These are phyloP conservation scores for Cacatua alba DNA, from an alignment of 2,113 vertebrate species.

Conservation along the genomic window DNA sequence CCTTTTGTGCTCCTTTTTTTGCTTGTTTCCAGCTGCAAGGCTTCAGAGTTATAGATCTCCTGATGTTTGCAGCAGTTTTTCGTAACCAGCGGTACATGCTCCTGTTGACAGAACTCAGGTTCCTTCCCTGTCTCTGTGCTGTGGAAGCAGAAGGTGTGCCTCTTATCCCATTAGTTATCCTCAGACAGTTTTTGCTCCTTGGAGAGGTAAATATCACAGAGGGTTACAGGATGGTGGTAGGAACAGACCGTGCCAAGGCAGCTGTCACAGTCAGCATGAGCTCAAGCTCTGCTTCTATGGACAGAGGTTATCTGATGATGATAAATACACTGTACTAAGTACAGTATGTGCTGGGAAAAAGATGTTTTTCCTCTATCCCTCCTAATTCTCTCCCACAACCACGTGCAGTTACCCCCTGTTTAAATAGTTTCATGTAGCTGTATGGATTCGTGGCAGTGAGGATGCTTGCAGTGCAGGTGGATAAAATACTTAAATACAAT, in stretches of 20 bases:
- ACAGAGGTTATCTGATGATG: not conserved
- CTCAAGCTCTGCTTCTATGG: not conserved
- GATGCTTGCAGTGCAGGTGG: not conserved
- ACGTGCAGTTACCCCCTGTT: not conserved
- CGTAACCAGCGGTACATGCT: not conserved
- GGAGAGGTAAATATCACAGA: not conserved
- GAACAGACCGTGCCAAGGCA: not conserved
- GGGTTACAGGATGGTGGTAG: not conserved
- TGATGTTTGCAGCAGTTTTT: not conserved
- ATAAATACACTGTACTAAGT: not conserved
- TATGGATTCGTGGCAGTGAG: not conserved
- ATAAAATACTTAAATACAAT: not conserved
- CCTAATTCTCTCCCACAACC: not conserved
- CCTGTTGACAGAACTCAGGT: not conserved
- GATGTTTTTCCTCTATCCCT: not conserved
- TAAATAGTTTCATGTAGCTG: not conserved
- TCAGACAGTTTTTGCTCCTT: not conserved
- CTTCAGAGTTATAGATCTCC: not conserved
- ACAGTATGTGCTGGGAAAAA: not conserved
- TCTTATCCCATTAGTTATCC: not conserved
- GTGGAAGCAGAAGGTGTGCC: not conserved
- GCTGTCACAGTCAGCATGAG: not conserved
- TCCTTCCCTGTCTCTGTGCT: not conserved
- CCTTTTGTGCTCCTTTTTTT: not conserved
- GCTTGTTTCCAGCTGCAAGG: not conserved